Percentiles rank a stretch among this genome's conserved stretches.
phyloP scores from a whole-genome alignment of 1,140 invertebrate species.

The Panagrolaimus sp. region DNA sequence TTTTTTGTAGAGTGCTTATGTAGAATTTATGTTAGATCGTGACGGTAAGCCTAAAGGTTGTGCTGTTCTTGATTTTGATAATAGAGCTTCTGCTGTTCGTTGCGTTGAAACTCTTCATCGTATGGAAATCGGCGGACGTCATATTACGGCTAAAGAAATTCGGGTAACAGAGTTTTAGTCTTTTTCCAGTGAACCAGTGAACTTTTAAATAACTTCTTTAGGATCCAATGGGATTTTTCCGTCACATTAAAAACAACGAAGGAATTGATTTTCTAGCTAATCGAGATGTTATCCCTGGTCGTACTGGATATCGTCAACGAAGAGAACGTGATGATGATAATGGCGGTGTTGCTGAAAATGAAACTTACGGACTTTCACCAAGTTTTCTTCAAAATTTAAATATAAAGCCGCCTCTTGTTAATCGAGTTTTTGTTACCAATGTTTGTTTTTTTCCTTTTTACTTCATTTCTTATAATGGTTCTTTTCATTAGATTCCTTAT shows the following conservation, averaged over 20 bases:
- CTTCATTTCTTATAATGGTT: slow-evolving; percentile 13
- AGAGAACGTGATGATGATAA: slow-evolving; percentile 22
- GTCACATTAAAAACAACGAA: slow-evolving; percentile 63
- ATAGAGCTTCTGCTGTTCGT: slow-evolving; percentile 77
- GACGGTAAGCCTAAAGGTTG: slow-evolving; percentile 88
- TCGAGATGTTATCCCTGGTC: slow-evolving; percentile 24
- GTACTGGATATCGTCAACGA: slow-evolving; percentile 21
- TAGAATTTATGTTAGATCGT: slow-evolving; percentile 88
- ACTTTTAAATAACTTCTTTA: slow-evolving; percentile 28
- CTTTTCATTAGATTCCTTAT: slow-evolving; percentile 43
- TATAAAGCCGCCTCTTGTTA: slow-evolving; percentile 83
- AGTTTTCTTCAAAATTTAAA: slow-evolving; percentile 84
- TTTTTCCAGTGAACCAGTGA: neutral
- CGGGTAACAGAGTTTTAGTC: slow-evolving; percentile 48
- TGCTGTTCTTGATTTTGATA: slow-evolving; percentile 90
- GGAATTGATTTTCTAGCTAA: slow-evolving; percentile 62
- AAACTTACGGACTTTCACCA: slow-evolving; percentile 63
- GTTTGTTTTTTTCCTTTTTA: slow-evolving; percentile 69
- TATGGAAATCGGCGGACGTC: slow-evolving; percentile 83
- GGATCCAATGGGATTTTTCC: slow-evolving; percentile 58
- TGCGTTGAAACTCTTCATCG: slow-evolving; percentile 92
- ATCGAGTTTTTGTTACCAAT: slow-evolving; percentile 94
- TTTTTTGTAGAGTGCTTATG: slow-evolving; percentile 89
- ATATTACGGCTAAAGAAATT: slow-evolving; percentile 89
- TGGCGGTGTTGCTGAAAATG: neutral